phyloP scores from a whole-genome alignment of 2,888 invertebrate genomes.

The Euclidia mi region DNA sequence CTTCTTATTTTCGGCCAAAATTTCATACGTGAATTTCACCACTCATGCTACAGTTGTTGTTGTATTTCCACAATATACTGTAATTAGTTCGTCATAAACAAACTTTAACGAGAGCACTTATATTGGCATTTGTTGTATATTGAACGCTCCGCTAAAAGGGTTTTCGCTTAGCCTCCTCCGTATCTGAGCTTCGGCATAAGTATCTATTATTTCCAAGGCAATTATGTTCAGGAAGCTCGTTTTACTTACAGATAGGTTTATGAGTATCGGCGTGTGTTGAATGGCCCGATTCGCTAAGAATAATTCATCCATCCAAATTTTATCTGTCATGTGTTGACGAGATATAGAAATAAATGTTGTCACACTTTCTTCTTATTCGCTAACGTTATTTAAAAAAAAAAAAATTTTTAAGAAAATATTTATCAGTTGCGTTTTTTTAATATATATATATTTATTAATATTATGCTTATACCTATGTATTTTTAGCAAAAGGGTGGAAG shows the following conservation, averaged over 20 bases:
- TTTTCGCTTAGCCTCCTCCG: constrained; percentile 57
- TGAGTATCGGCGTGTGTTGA: constrained; percentile 70
- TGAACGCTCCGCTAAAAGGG: constrained; percentile 64
- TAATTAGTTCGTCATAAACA: constrained; percentile 41
- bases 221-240: constrained; percentile 78
- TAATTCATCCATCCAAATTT: constrained; percentile 75
- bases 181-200: constrained; percentile 64
- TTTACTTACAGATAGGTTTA: constrained; percentile 68
- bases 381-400: no score
- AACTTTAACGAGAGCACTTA: constrained; percentile 49
- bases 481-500: no score
- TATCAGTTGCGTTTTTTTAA: no score
- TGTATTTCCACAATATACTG: background rate
- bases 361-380: no score
- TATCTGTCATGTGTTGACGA: constrained; percentile 48
- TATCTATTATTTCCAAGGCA: constrained; percentile 79
- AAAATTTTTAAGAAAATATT: no score
- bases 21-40: no score
- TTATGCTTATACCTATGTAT: no score
- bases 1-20: no score
- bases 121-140: constrained; percentile 68
- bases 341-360: constrained; percentile 1
- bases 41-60: no score
- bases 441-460: no score
- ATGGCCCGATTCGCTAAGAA: constrained; percentile 72